phyloP scores from a whole-genome alignment of 2,888 invertebrate genomes.

The Leptinotarsa juncta region DNA sequence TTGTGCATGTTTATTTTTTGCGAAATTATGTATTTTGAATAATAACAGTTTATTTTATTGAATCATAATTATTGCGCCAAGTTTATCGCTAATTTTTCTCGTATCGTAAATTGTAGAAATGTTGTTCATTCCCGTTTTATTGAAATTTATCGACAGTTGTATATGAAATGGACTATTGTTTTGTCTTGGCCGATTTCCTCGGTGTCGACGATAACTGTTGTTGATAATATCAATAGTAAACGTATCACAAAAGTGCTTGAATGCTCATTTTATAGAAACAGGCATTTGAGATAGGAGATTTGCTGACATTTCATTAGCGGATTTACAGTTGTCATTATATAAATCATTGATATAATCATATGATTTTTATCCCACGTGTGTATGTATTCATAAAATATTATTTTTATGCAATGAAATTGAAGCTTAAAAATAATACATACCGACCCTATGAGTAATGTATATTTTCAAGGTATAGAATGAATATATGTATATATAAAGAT shows the following conservation, averaged over 20 bases:
- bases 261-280: neutral
- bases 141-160: neutral
- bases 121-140: neutral
- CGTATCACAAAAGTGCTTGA: neutral
- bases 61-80: neutral
- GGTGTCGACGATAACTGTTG: neutral
- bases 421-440: no score
- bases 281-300: neutral
- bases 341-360: no score
- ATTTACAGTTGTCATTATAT: no score
- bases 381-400: no score
- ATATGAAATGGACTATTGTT: neutral
- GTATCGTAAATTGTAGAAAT: neutral
- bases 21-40: neutral
- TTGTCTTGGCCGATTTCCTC: slow-evolving; percentile 2
- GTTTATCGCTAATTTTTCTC: neutral
- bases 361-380: no score
- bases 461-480: no score
- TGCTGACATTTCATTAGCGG: neutral
- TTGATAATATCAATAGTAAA: neutral
- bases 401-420: no score
- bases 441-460: no score
- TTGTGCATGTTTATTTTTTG: neutral
- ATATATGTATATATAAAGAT: no score
- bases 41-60: neutral